These are phyloP conservation scores for Nomada flava DNA, from an alignment of 2,888 invertebrate genomes.

Conservation along the genomic window DNA sequence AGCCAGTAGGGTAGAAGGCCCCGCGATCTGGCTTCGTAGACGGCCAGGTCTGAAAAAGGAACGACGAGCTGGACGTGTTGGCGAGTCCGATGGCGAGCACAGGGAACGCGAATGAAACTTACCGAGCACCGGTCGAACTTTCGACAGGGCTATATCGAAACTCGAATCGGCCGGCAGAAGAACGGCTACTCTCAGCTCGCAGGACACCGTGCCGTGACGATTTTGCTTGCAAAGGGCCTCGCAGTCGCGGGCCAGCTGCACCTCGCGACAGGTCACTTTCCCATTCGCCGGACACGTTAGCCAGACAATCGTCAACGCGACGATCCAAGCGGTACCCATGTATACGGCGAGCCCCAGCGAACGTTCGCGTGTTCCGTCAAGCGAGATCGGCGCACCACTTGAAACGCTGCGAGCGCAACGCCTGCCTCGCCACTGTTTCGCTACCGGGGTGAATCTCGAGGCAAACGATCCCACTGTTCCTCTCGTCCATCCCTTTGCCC, in stretches of 20 bases:
- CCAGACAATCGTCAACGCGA: conserved; percentile 56
- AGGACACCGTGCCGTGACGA: conserved; percentile 80
- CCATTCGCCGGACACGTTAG: conserved; percentile 41
- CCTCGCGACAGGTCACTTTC: conserved; percentile 75
- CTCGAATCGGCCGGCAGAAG: conserved; percentile 87
- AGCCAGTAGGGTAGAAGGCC: conserved; percentile 87
- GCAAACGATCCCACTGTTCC: conserved; percentile 11
- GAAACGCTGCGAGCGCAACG: background rate
- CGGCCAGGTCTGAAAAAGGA: conserved; percentile 86
- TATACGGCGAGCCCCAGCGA: conserved; percentile 20
- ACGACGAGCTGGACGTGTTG: background rate
- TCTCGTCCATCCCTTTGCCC: conserved; percentile 30
- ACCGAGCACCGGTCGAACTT: conserved; percentile 87
- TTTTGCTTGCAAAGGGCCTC: conserved; percentile 85
- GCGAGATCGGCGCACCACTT: background rate
- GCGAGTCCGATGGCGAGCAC: too few species aligned
- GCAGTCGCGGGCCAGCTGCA: conserved; percentile 81
- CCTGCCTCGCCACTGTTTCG: conserved; percentile 11
- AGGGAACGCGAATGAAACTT: conserved; percentile 41
- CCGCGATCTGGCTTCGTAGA: conserved; percentile 85
- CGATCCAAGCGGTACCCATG: conserved; percentile 64
- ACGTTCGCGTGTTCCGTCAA: background rate
- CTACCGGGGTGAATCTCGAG: conserved; percentile 24
- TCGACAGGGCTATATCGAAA: conserved; percentile 87
- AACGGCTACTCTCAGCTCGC: conserved; percentile 88